Percentiles rank a stretch among this genome's conserved stretches.
Conservation (phyloP, 2,888 invertebrate species). For the Lymantria monacha region DNA sequence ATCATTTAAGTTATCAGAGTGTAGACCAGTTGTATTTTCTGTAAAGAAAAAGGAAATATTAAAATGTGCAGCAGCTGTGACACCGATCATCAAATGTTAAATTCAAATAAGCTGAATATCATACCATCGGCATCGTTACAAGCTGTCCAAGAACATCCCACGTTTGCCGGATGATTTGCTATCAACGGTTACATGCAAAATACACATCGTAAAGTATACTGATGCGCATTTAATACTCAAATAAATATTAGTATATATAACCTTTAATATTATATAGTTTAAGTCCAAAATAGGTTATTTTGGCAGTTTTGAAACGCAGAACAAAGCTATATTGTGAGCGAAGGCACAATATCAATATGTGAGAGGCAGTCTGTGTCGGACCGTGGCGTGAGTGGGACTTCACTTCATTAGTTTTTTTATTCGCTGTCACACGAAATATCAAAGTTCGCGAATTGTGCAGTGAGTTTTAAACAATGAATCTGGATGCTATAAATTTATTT, state of each 20-base stretch:
- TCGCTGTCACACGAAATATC: constrained; percentile 28
- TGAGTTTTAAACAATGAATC: constrained; percentile 46
- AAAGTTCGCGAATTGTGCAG: constrained; percentile 49
- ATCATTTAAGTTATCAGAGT: no score
- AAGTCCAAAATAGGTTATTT: constrained; percentile 36
- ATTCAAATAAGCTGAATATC: no score
- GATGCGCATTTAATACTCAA: background rate
- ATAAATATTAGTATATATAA: constrained; percentile 4
- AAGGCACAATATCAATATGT: constrained; percentile 27
- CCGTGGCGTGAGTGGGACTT: constrained; percentile 42
- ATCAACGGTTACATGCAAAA: constrained; percentile 39
- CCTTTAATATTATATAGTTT: constrained; percentile 24
- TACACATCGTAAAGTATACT: constrained; percentile 31
- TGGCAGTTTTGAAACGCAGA: constrained; percentile 30
- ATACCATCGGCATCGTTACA: background rate
- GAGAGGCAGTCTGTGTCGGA: constrained; percentile 48
- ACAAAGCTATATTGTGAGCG: constrained; percentile 34
- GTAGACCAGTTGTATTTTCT: no score
- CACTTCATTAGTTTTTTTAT: constrained; percentile 15
- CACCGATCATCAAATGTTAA: no score
- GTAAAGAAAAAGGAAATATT: no score
- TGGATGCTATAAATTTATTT: constrained; percentile 36
- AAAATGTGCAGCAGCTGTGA: no score
- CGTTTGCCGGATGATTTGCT: constrained; percentile 34
- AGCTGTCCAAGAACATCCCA: constrained; percentile 33